Percentiles rank a stretch among this genome's conserved stretches.
Evolutionary conservation across 1,140 invertebrate species (phyloP).

Genomic region (Atta colombica): DNA sequence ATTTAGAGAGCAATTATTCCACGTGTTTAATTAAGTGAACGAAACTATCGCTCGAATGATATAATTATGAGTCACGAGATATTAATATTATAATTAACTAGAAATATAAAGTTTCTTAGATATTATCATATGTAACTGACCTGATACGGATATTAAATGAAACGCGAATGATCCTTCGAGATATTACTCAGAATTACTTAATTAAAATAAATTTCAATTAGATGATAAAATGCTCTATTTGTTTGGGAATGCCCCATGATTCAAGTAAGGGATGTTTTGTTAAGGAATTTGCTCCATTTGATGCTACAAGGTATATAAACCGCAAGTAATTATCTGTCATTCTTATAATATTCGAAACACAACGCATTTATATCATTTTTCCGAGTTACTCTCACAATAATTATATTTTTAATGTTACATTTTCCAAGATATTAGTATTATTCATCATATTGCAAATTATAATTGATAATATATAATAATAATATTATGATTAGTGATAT

Average conservation of each 20-base stretch:
- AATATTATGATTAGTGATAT: background rate
- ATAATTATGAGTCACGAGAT: background rate
- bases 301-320: conserved; percentile 5
- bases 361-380: conserved; percentile 10
- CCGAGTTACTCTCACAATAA: background rate
- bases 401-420: background rate
- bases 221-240: conserved; percentile 33
- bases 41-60: background rate
- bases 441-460: background rate
- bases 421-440: conserved; percentile 5
- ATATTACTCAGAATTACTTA: conserved; percentile 10
- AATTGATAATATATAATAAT: background rate
- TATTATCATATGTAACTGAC: background rate
- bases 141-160: background rate
- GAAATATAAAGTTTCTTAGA: background rate
- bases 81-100: background rate
- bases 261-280: conserved; percentile 50
- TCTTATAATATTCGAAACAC: background rate
- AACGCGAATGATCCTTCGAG: background rate
- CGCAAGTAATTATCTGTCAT: conserved; percentile 17
- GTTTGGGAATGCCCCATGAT: conserved; percentile 65
- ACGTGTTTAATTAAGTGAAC: background rate
- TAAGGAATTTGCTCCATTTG: conserved; percentile 61
- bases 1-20: background rate
- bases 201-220: conserved; percentile 55